Conservation (phyloP, 1,140 invertebrate species). For the Semibalanus balanoides region DNA sequence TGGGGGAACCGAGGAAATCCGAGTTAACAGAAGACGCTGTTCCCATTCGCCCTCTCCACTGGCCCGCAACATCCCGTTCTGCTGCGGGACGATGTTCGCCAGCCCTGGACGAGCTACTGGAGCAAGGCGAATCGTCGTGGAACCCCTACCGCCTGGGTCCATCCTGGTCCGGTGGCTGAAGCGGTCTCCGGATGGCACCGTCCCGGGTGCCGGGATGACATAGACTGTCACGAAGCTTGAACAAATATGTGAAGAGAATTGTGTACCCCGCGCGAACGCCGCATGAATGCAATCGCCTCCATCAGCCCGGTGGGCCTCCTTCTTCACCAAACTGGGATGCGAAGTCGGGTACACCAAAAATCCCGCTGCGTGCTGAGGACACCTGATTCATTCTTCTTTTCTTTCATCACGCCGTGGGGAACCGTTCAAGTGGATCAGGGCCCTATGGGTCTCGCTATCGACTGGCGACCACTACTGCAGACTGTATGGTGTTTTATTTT, state of each 20-base stretch:
- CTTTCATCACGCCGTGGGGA: no score
- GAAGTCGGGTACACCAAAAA: neutral
- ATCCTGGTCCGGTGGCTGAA: slow-evolving; percentile 3
- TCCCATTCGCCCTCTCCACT: neutral
- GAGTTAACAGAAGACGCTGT: slow-evolving; percentile 7
- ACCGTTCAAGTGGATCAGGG: no score
- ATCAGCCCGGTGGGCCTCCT: neutral
- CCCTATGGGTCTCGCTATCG: no score
- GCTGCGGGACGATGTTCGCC: slow-evolving; percentile 4
- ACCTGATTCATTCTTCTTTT: no score
- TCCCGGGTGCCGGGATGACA: neutral
- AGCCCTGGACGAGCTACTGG: neutral
- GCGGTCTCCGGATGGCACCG: neutral
- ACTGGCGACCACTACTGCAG: no score
- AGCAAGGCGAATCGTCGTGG: neutral
- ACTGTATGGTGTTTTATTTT: no score
- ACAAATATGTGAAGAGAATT: neutral
- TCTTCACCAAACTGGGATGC: neutral
- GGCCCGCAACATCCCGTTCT: slow-evolving; percentile 5
- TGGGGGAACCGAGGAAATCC: neutral
- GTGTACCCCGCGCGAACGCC: neutral
- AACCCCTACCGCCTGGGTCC: slow-evolving; percentile 8
- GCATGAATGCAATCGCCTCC: neutral
- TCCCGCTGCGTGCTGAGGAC: neutral
- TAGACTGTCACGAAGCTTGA: neutral